Conservation (phyloP, 2,888 invertebrate genomes). For the Ypsolopha scabrella region DNA sequence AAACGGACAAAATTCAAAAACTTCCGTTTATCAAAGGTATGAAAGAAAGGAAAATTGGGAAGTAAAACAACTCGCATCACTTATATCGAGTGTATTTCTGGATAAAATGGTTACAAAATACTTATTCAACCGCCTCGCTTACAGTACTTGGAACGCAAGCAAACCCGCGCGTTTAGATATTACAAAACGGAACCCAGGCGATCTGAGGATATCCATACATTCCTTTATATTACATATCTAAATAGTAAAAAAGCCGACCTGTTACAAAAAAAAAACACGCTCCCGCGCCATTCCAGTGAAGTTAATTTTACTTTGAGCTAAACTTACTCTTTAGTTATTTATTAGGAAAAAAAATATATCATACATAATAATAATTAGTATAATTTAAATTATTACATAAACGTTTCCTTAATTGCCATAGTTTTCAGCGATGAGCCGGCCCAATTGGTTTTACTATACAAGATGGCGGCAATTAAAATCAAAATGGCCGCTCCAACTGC, state of each 20-base stretch:
- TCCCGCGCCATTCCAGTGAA: slow-evolving; percentile 24
- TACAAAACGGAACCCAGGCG: slow-evolving; percentile 20
- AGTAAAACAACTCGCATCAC: slow-evolving; percentile 20
- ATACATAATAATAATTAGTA: slow-evolving; percentile 58
- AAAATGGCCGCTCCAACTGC: slow-evolving; percentile 9
- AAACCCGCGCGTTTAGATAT: slow-evolving; percentile 12
- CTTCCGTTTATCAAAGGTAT: no score
- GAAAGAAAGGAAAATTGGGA: no score
- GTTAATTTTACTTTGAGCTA: slow-evolving; percentile 61
- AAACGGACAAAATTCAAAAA: no score
- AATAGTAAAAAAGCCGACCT: slow-evolving; percentile 56
- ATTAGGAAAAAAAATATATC: slow-evolving; percentile 57
- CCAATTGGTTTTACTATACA: slow-evolving; percentile 30
- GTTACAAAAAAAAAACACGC: slow-evolving; percentile 26
- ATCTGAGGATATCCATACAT: slow-evolving; percentile 36
- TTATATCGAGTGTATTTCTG: slow-evolving; percentile 70
- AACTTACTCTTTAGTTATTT: slow-evolving; percentile 60
- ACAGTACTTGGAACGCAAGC: slow-evolving; percentile 6
- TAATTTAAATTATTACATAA: slow-evolving; percentile 67
- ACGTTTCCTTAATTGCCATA: slow-evolving; percentile 46
- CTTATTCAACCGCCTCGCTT: slow-evolving; percentile 44
- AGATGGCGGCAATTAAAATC: slow-evolving; percentile 3
- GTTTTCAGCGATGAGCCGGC: slow-evolving; percentile 15
- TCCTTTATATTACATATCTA: slow-evolving; percentile 52
- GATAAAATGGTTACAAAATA: slow-evolving; percentile 69